Evolutionary conservation across 2,797 vertebrate genomes (phyloP), one percentile per base, ranked within the genome.

Genomic region (Myotis pilosus): DNA sequence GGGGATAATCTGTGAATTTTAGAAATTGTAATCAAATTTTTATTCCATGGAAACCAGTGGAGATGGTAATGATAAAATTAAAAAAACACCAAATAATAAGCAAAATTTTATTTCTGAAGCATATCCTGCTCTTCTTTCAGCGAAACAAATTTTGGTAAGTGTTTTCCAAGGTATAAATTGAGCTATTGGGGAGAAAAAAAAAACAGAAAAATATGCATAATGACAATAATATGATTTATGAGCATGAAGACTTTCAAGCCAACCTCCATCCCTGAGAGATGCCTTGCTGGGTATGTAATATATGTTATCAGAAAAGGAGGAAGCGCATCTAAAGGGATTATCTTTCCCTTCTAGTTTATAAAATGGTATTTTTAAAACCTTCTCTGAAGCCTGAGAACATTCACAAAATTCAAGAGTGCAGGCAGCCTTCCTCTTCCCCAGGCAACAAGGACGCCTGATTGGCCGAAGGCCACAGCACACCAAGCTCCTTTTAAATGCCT

Each of bases 361-460:
- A 69, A 28, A 49, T 81, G 28, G 11, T 38, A 49, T 20, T 60
- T 49, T 49, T 22, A 36, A 78, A 71, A 38, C 47, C 87, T 96
- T 79, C 49, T 60, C 57, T 79, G 57, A 96, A 94, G 79, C 55
- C 51, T 38, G 30, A 91, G 72, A 95, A 71, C 82, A 88, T 64
- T 33, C 16, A 78, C 80, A 83, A 91, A 88, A 94, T 82, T 60
- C 44, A 19, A 68, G 47, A 82, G 49, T 68, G 4, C 20, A 91
- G 64, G 68, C 91, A 82, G 22, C 2, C 17, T 72, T 69, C 20
- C 25, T 92, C 7, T 81, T 62, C 53, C 33, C 57, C 41, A 44
- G 64, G 74, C 30, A 66, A 23, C 41, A 75, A 66, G 51, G 28
- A 75, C 30, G 28, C 12, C 64, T 86, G 38, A 51, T 86, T 84